phyloP scores from a whole-genome alignment of 2,888 invertebrate species.

The Ormyrus nitidulus region DNA sequence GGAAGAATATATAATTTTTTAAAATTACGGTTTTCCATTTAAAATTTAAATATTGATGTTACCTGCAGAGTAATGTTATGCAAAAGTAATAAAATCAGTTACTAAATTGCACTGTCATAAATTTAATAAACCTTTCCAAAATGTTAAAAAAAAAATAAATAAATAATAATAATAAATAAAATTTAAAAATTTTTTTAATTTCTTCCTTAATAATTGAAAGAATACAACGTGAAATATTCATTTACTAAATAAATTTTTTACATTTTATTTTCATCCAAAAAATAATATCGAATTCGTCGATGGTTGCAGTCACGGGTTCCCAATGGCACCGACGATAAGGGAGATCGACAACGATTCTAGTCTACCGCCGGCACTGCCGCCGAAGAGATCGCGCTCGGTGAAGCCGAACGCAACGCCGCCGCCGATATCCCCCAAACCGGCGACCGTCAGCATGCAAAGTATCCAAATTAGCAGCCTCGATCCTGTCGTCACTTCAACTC shows the following conservation, averaged over 20 bases:
- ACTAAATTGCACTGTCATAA: too few relatives aligned
- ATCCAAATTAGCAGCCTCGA: constrained; percentile 67
- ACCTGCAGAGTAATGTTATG: too few relatives aligned
- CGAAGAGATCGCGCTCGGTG: constrained; percentile 78
- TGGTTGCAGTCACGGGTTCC: constrained; percentile 65
- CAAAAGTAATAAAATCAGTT: too few relatives aligned
- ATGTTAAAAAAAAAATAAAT: background rate
- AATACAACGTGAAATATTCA: too few relatives aligned
- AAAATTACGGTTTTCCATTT: too few relatives aligned
- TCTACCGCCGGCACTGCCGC: constrained; percentile 80
- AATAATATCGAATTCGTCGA: background rate
- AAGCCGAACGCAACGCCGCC: constrained; percentile 69
- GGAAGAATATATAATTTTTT: too few relatives aligned
- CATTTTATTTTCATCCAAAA: too few relatives aligned
- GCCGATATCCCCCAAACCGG: constrained; percentile 69
- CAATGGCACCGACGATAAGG: constrained; percentile 68
- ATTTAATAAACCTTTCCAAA: too few relatives aligned
- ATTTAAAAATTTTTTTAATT: background rate
- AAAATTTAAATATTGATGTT: too few relatives aligned
- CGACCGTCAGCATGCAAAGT: constrained; percentile 73
- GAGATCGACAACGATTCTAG: constrained; percentile 70
- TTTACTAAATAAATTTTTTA: too few relatives aligned
- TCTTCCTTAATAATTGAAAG: background rate
- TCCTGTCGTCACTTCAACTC: constrained; percentile 67
- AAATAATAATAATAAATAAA: background rate